These are phyloP conservation scores for Hecatera dysodea DNA, from an alignment of 2,888 invertebrate genomes.

Conservation along the genomic window DNA sequence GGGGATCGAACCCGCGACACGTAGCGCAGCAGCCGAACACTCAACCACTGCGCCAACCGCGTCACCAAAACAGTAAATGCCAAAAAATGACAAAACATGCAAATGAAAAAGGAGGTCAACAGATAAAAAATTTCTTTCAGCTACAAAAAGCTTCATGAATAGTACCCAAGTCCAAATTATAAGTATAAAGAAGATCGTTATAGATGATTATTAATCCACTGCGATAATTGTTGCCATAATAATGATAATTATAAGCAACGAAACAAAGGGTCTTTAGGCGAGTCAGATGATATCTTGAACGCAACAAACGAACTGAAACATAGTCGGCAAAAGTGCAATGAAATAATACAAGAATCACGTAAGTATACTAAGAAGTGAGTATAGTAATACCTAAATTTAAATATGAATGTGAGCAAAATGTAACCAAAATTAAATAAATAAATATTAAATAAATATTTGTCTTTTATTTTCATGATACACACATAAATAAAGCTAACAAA, in stretches of 20 bases:
- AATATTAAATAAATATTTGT: no score
- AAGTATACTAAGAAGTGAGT: background rate
- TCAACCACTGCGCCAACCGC: no score
- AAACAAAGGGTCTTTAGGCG: conserved; percentile 76
- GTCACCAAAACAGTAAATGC: no score
- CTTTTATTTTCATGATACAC: no score
- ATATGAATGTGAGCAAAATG: no score
- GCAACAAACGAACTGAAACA: conserved; percentile 46
- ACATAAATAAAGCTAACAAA: no score
- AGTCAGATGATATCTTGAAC: conserved; percentile 64
- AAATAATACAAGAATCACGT: conserved; percentile 24
- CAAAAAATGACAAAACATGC: no score
- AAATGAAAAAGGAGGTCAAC: background rate
- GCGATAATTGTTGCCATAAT: conserved; percentile 72
- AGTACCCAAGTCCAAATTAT: conserved; percentile 61
- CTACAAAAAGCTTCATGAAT: background rate
- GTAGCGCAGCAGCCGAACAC: no score
- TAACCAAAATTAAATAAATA: no score
- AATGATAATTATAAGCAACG: conserved; percentile 71
- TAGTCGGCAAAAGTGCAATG: conserved; percentile 47
- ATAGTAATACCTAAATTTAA: background rate
- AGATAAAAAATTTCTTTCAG: background rate
- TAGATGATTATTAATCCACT: conserved; percentile 78
- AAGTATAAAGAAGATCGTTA: conserved; percentile 57
- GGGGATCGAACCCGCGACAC: no score